Percentiles rank a stretch among this genome's conserved stretches.
These are phyloP conservation scores for Ornithoptera priamus DNA, from an alignment of 2,888 invertebrate species.

Conservation along the genomic window DNA sequence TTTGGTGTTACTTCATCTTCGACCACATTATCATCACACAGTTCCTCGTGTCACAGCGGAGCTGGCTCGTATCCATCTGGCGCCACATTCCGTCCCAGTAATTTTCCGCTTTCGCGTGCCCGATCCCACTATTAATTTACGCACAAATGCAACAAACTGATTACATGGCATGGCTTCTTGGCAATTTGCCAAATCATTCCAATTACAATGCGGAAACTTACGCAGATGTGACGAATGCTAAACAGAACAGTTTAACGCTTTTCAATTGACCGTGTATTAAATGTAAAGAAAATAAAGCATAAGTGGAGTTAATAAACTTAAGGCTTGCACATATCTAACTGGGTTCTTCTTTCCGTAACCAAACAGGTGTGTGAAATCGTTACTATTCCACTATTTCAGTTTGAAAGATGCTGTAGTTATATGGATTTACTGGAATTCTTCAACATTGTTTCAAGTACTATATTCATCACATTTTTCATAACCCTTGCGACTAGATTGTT, in stretches of 20 bases:
- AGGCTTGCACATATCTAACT: too few species aligned
- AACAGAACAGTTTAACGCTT: neutral
- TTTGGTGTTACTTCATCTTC: conserved; percentile 1
- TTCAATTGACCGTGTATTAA: too few species aligned
- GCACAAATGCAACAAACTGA: conserved; percentile 10
- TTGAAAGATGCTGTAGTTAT: too few species aligned
- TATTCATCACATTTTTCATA: too few species aligned
- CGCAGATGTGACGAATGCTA: neutral
- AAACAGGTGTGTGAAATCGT: too few species aligned
- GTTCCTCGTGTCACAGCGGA: conserved; percentile 30
- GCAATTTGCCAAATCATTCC: conserved; percentile 5
- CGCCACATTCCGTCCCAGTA: conserved; percentile 46
- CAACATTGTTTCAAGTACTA: too few species aligned
- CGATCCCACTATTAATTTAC: conserved; percentile 13
- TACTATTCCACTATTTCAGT: too few species aligned
- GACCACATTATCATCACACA: conserved; percentile 23
- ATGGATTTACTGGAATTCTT: too few species aligned
- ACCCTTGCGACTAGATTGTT: too few species aligned
- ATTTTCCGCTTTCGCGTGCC: conserved; percentile 60
- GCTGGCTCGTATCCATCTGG: conserved; percentile 67
- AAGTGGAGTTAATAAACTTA: too few species aligned
- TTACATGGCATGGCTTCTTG: conserved; percentile 5
- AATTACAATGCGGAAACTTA: neutral
- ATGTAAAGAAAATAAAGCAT: too few species aligned
- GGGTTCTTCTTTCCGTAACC: too few species aligned